Evolutionary conservation across 2,888 invertebrate species (phyloP).

Genomic region (Oxyscelio sp.): DNA sequence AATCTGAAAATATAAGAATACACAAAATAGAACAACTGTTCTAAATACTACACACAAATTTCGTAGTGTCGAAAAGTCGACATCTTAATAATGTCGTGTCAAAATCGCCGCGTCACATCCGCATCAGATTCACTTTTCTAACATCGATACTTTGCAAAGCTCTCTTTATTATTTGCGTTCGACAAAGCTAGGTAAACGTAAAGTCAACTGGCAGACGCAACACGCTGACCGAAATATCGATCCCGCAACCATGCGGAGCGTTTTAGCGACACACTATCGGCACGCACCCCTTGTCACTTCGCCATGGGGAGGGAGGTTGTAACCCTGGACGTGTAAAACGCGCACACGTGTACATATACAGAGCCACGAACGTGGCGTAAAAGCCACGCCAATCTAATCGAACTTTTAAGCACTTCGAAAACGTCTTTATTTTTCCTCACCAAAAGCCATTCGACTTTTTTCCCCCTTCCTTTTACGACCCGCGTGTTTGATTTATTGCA

Average conservation of each 20-base stretch:
- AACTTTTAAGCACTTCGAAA: constrained; percentile 50
- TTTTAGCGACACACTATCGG: constrained; percentile 71
- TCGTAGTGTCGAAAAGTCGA: too few relatives aligned
- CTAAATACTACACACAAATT: too few relatives aligned
- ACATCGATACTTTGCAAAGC: neutral
- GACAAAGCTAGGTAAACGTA: constrained; percentile 9
- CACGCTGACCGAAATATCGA: constrained; percentile 79
- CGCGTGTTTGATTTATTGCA: constrained; percentile 26
- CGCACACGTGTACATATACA: constrained; percentile 67
- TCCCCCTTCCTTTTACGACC: constrained; percentile 29
- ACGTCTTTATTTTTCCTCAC: constrained; percentile 54
- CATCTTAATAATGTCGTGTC: too few relatives aligned
- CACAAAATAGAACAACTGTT: too few relatives aligned
- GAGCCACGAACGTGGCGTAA: constrained; percentile 60
- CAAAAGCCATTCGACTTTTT: constrained; percentile 27
- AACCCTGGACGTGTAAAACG: constrained; percentile 70
- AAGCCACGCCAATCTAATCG: constrained; percentile 63
- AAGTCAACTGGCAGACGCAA: constrained; percentile 65
- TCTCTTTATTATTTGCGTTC: neutral
- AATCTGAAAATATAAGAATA: too few relatives aligned
- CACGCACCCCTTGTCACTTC: constrained; percentile 70
- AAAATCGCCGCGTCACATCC: too few relatives aligned
- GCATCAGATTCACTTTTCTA: neutral
- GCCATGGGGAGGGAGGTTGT: constrained; percentile 36
- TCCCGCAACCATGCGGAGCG: constrained; percentile 48